Evolutionary conservation across 2,113 vertebrate genomes (phyloP).

Genomic region (Notechis scutatus): DNA sequence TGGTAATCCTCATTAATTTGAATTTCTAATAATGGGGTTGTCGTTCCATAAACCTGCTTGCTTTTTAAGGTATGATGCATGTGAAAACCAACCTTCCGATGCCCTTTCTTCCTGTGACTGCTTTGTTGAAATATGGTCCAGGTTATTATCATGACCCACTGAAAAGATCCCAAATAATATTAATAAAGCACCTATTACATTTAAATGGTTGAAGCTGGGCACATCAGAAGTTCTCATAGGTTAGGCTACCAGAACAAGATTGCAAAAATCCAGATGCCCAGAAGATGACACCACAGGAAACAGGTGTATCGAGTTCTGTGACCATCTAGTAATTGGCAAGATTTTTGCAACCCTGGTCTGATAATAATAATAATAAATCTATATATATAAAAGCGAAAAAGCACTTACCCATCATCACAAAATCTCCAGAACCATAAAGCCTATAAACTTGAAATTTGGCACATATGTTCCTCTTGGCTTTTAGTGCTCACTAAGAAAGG

Average conservation of each 20-base stretch:
- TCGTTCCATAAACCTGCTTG: neutral
- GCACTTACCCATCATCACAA: too few relatives aligned
- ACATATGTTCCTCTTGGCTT: too few relatives aligned
- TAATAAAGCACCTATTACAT: neutral
- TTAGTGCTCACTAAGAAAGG: too few relatives aligned
- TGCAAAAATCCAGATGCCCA: neutral
- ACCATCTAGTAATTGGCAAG: neutral
- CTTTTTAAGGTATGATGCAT: neutral
- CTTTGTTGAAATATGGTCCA: neutral
- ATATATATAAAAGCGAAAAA: too few relatives aligned
- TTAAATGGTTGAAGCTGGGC: neutral
- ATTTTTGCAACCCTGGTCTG: neutral
- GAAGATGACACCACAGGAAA: neutral
- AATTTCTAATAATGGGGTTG: neutral
- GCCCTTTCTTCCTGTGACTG: neutral
- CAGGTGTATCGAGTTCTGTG: neutral
- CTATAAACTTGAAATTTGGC: too few relatives aligned
- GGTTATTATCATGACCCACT: neutral
- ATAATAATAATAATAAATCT: neutral
- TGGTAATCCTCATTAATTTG: neutral
- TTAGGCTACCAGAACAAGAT: neutral
- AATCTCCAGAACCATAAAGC: too few relatives aligned
- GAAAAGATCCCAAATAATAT: neutral
- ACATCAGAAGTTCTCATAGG: neutral
- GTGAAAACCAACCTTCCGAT: neutral